Evolutionary conservation across 2,888 invertebrate genomes (phyloP).

Genomic region (Tuberolachnus salignus): DNA sequence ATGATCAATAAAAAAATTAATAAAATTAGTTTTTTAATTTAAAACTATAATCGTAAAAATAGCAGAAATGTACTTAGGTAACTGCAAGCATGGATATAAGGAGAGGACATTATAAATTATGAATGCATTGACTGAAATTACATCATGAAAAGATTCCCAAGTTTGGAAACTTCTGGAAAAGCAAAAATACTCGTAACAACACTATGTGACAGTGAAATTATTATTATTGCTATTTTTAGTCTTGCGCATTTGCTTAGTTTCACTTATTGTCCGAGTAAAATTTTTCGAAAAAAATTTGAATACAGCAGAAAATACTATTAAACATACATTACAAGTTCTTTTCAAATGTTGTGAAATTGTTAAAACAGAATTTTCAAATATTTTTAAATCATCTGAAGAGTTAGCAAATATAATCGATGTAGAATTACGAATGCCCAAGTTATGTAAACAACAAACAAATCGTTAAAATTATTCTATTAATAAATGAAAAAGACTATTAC

Average conservation of each 20-base stretch:
- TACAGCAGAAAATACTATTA: not conserved
- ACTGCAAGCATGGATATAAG: too few species aligned
- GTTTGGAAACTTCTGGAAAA: constrained; percentile 9
- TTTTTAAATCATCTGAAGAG: not conserved
- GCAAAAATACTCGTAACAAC: constrained; percentile 21
- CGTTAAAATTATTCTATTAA: not conserved
- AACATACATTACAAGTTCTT: not conserved
- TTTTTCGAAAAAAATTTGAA: not conserved
- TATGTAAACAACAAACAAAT: too few species aligned
- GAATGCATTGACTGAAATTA: not conserved
- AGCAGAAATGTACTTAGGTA: too few species aligned
- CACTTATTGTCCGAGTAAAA: not conserved
- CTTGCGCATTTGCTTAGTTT: constrained; percentile 5
- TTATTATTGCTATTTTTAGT: constrained; percentile 6
- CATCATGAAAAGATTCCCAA: not conserved
- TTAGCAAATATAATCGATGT: not conserved
- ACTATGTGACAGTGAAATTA: constrained; percentile 10
- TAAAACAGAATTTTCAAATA: not conserved
- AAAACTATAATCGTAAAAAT: too few species aligned
- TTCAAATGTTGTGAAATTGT: not conserved
- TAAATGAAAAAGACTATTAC: constrained; percentile 5
- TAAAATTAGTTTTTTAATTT: too few species aligned
- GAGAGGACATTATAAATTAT: too few species aligned
- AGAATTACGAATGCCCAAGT: constrained; percentile 5
- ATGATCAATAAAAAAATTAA: too few species aligned